phyloP scores from a whole-genome alignment of 2,888 invertebrate species.

The Dusona sp. region DNA sequence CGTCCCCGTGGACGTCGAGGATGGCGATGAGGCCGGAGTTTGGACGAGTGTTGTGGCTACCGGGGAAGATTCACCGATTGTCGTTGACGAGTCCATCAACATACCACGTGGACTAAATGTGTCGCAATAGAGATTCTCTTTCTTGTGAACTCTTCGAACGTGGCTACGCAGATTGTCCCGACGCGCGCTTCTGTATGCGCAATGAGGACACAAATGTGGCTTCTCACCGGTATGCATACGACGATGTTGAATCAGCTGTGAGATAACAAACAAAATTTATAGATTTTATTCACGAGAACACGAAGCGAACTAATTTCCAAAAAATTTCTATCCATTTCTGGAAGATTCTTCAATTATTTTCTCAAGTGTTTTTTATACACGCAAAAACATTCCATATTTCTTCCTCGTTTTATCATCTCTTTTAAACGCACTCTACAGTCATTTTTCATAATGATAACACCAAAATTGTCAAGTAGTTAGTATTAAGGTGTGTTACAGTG shows the following conservation, averaged over 20 bases:
- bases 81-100: constrained; percentile 80
- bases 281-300: neutral
- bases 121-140: constrained; percentile 86
- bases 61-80: constrained; percentile 53
- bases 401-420: too few species aligned
- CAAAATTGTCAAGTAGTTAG: too few species aligned
- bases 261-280: constrained; percentile 33
- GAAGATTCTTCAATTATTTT: too few species aligned
- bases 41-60: constrained; percentile 66
- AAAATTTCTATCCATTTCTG: neutral
- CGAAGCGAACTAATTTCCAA: neutral
- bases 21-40: constrained; percentile 79
- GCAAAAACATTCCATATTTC: too few species aligned
- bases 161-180: constrained; percentile 87
- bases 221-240: constrained; percentile 87
- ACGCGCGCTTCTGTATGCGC: constrained; percentile 86
- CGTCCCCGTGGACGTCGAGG: constrained; percentile 78
- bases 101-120: constrained; percentile 86
- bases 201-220: constrained; percentile 86
- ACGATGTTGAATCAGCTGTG: constrained; percentile 86
- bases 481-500: too few species aligned
- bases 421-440: too few species aligned
- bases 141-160: constrained; percentile 86
- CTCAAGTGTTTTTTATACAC: too few species aligned
- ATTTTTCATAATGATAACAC: too few species aligned